These are phyloP conservation scores for Drosophila littoralis DNA, from an alignment of 1,140 invertebrate genomes.

Conservation along the genomic window DNA sequence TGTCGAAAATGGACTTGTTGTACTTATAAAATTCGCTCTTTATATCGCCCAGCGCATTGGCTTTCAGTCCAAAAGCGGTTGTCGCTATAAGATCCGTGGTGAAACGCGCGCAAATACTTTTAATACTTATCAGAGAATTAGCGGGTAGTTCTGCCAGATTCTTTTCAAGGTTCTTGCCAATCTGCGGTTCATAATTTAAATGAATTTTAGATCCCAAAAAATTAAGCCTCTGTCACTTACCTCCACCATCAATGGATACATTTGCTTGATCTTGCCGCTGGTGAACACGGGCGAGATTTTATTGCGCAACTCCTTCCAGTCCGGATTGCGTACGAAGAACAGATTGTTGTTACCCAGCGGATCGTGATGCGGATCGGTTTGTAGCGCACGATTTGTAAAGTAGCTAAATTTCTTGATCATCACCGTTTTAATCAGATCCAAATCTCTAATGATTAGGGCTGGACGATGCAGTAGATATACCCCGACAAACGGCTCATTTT, in stretches of 20 bases:
- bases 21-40: constrained; percentile 84
- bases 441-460: constrained; percentile 84
- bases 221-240: not conserved
- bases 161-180: constrained; percentile 63
- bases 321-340: constrained; percentile 63
- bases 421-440: constrained; percentile 85
- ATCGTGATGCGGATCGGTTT: constrained; percentile 65
- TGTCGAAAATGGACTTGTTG: constrained; percentile 85
- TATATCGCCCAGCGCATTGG: constrained; percentile 85
- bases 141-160: constrained; percentile 20
- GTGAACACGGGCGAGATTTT: constrained; percentile 86
- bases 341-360: constrained; percentile 65
- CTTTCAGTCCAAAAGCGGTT: constrained; percentile 86
- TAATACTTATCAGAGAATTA: constrained; percentile 51
- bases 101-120: constrained; percentile 84
- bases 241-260: constrained; percentile 85
- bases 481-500: constrained; percentile 73
- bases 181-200: constrained; percentile 14
- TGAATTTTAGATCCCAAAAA: not conserved
- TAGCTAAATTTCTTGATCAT: constrained; percentile 85
- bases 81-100: constrained; percentile 87
- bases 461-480: constrained; percentile 84
- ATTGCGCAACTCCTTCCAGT: constrained; percentile 85
- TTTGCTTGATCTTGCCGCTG: constrained; percentile 85
- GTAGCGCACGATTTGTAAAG: constrained; percentile 63